Conservation (phyloP, 53 echinoderm and acorn worm species). For the Stichopus horrens region DNA sequence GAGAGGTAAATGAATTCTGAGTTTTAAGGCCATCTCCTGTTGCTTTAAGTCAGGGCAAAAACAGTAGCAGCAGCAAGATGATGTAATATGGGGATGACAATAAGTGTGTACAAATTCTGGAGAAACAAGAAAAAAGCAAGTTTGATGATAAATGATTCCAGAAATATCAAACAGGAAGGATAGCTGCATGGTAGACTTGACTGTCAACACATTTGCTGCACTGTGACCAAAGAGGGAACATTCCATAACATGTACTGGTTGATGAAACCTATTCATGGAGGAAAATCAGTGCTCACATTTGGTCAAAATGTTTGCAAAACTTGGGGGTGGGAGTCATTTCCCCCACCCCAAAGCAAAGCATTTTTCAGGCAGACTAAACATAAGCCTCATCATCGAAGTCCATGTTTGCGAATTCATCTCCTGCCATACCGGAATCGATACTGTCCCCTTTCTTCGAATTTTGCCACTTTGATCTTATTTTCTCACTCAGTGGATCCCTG, state of each 20-base stretch:
- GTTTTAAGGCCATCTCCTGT: not conserved
- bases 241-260: too few species aligned
- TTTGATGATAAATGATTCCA: too few species aligned
- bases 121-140: too few species aligned
- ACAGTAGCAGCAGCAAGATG: too few species aligned
- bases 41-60: too few species aligned
- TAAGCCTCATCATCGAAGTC: slow-evolving; percentile 93
- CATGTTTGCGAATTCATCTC: slow-evolving; percentile 72
- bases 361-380: slow-evolving; percentile 52
- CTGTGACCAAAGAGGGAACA: too few species aligned
- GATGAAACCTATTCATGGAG: too few species aligned
- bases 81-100: too few species aligned
- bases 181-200: too few species aligned
- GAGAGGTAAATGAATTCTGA: slow-evolving; percentile 1
- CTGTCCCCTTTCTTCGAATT: slow-evolving; percentile 49
- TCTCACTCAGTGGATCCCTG: slow-evolving; percentile 38
- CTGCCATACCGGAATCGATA: slow-evolving; percentile 58
- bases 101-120: too few species aligned
- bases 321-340: not conserved
- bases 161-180: too few species aligned
- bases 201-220: too few species aligned
- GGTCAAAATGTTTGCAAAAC: not conserved
- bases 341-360: not conserved
- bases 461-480: slow-evolving; percentile 47
- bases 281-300: not conserved